Evolutionary conservation across 2,113 vertebrate genomes (phyloP).

Genomic region (Serilophus lunatus): DNA sequence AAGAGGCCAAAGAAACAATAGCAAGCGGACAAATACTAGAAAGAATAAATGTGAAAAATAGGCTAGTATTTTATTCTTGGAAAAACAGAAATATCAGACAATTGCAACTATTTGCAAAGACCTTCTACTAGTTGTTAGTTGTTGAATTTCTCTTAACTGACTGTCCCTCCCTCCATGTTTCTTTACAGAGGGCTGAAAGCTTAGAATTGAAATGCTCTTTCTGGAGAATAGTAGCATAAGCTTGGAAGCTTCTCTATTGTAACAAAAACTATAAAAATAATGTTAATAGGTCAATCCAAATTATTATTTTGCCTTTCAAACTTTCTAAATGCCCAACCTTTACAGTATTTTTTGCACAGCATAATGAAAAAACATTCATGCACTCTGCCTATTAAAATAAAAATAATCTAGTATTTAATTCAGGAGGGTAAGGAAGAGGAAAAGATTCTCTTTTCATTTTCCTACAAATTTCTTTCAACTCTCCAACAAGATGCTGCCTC

Average conservation of each 20-base stretch:
- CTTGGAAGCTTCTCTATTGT: not conserved
- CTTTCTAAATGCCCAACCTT: not conserved
- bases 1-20: not conserved
- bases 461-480: not conserved
- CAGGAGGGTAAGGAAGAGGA: not conserved
- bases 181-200: not conserved
- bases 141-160: not conserved
- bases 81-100: not conserved
- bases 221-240: not conserved
- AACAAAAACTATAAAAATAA: not conserved
- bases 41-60: not conserved
- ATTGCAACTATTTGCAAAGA: not conserved
- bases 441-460: not conserved
- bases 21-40: not conserved
- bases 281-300: not conserved
- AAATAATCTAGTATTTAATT: not conserved
- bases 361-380: constrained; percentile 2
- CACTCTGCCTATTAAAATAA: not conserved
- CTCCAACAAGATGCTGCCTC: not conserved
- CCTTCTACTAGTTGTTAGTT: not conserved
- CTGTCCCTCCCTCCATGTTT: not conserved
- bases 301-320: not conserved
- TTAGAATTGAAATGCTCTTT: not conserved
- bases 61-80: not conserved
- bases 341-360: not conserved